phyloP scores from a whole-genome alignment of 2,113 vertebrate genomes.

The Plectropomus leopardus region DNA sequence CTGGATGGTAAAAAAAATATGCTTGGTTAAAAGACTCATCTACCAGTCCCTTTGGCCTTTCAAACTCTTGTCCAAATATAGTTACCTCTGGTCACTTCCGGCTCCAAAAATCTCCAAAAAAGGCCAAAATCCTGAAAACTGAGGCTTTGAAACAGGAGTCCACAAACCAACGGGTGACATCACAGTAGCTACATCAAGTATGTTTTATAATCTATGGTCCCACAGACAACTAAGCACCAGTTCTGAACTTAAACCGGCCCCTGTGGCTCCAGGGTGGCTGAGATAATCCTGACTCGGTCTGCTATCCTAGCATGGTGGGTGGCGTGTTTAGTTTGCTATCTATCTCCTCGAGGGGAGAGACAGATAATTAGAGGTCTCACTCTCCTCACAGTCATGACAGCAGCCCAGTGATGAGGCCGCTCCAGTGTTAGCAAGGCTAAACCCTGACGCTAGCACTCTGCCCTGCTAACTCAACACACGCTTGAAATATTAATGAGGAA shows the following conservation, averaged over 20 bases:
- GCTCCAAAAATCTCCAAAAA: too few relatives aligned
- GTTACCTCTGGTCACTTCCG: too few relatives aligned
- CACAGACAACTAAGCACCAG: not conserved
- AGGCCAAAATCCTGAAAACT: too few relatives aligned
- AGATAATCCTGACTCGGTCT: slow-evolving; percentile 29
- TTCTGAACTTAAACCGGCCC: slow-evolving; percentile 5
- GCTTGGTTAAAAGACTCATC: too few relatives aligned
- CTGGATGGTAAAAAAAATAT: too few relatives aligned
- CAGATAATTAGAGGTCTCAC: slow-evolving; percentile 63
- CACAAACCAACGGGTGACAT: too few relatives aligned
- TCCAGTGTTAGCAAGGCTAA: slow-evolving; percentile 60
- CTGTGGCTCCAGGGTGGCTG: slow-evolving; percentile 3
- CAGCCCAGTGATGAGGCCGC: slow-evolving; percentile 44
- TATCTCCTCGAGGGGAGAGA: slow-evolving; percentile 31
- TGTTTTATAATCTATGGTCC: not conserved
- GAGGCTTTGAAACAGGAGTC: too few relatives aligned
- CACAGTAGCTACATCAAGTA: too few relatives aligned
- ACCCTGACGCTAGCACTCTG: slow-evolving; percentile 76
- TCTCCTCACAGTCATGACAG: slow-evolving; percentile 56
- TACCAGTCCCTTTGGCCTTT: too few relatives aligned
- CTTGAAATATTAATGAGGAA: slow-evolving; percentile 80
- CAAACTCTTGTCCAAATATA: too few relatives aligned
- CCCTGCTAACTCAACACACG: slow-evolving; percentile 70
- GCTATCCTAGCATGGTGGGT: slow-evolving; percentile 4
- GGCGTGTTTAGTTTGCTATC: slow-evolving; percentile 33